phyloP scores from a whole-genome alignment of 1,140 invertebrate genomes.

The Pseudachorutes palmiensis region DNA sequence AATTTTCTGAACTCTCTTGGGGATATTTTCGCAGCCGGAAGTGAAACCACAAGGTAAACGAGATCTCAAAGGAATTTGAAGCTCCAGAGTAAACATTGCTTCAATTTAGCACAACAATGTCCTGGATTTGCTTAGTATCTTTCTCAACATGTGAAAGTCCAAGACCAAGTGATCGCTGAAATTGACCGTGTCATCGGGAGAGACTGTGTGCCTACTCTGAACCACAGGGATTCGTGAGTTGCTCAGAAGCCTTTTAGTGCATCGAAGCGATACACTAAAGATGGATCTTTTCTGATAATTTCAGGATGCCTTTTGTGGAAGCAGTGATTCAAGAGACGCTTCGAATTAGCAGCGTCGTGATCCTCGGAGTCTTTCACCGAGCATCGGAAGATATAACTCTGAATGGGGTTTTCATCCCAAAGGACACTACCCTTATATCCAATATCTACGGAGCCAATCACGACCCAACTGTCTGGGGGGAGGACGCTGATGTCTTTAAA shows the following conservation, averaged over 20 bases:
- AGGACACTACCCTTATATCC: slow-evolving; percentile 41
- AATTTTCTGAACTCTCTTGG: not conserved
- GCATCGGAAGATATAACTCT: slow-evolving; percentile 33
- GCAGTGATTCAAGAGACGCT: slow-evolving; percentile 27
- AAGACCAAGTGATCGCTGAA: slow-evolving; percentile 66
- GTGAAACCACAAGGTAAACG: slow-evolving; percentile 13
- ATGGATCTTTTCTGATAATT: not conserved
- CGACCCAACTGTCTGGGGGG: slow-evolving; percentile 43
- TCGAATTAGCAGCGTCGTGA: slow-evolving; percentile 13
- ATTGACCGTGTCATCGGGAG: slow-evolving; percentile 64
- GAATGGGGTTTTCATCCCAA: slow-evolving; percentile 41
- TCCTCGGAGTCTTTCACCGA: slow-evolving; percentile 7
- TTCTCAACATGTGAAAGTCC: slow-evolving; percentile 39
- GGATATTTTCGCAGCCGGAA: slow-evolving; percentile 10
- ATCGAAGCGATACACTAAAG: not conserved
- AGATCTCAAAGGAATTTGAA: no score
- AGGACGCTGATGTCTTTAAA: slow-evolving; percentile 43
- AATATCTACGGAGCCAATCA: slow-evolving; percentile 45
- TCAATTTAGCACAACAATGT: slow-evolving; percentile 9
- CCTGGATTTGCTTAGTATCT: slow-evolving; percentile 11
- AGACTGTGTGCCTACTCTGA: slow-evolving; percentile 50
- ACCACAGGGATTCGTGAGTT: slow-evolving; percentile 38
- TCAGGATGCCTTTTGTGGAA: slow-evolving; percentile 28
- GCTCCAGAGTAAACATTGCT: no score
- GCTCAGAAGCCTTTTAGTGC: not conserved